Evolutionary conservation across 2,113 vertebrate species (phyloP), one percentile per base, ranked within the genome.

Genomic region (Campylomormyrus tamandua): DNA sequence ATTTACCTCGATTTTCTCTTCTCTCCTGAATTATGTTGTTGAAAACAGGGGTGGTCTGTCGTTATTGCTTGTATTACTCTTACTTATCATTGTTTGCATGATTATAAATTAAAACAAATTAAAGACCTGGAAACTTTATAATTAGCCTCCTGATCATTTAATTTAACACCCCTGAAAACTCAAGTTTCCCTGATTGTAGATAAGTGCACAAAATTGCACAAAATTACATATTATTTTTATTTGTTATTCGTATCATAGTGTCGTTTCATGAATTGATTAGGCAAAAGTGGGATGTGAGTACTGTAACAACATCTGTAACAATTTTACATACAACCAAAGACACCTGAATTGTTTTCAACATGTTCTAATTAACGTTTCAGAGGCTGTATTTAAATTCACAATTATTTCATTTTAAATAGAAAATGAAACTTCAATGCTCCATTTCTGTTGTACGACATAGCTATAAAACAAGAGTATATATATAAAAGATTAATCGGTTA

Each of bases 221-320:
- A 90, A 85, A 90, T 87, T 90, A 87, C 50, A 48, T 42, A 84
- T 85, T 85, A 13, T 11, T 70, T 53, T 90, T 90, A 90, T 87
- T 87, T 87, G 7, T 70, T 74, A 87, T 74, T 87, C 27, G 56
- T 84, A 74, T 87, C 42, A 90, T 56, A 17, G 24, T 87, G 19
- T 83, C 7, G 3, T 87, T 87, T 45, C 42, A 5, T 62, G 42
- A 31, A 46, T 27, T 85, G 39, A 19, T 58, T 45, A 66, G n/a
- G 50, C 24, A 46, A 56, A 85, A 85, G 53, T 45, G 2, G 11
- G 53, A 84, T 56, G 35, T n/a, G 35, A 45, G 13, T 89, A 56
- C n/a, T 84, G 35, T 62, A 70, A 17, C 70, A 2, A 74, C 62
- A 31, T 58, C 31, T 7, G n/a, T 42, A 48, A 19, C 31, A 11